phyloP scores from a whole-genome alignment of 2,888 invertebrate genomes.

The Drosophila nigritarsus region DNA sequence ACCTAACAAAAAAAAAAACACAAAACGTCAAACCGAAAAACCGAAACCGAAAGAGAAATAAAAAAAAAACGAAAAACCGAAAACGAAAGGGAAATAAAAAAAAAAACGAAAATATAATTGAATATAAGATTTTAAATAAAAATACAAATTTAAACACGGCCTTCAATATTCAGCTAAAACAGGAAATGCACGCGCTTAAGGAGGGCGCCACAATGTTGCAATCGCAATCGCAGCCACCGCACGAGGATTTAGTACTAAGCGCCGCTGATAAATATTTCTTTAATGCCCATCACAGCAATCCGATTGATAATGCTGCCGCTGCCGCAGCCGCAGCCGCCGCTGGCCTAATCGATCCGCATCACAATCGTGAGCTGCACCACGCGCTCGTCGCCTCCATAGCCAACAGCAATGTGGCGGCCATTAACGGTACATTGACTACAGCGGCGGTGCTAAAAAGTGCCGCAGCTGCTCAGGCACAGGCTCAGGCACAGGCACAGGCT shows the following conservation, averaged over 20 bases:
- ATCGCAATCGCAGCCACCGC: constrained; percentile 53
- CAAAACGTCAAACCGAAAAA: constrained; percentile 8
- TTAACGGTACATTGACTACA: constrained; percentile 83
- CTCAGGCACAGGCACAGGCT: constrained; percentile 75
- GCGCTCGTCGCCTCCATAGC: constrained; percentile 86
- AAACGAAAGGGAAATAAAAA: neutral
- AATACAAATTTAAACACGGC: constrained; percentile 16
- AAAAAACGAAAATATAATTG: neutral
- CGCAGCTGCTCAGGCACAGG: constrained; percentile 72
- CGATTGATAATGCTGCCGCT: constrained; percentile 85
- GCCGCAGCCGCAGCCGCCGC: constrained; percentile 83
- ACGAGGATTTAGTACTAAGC: constrained; percentile 57
- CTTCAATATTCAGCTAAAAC: constrained; percentile 76
- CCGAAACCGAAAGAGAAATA: neutral
- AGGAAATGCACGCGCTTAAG: constrained; percentile 79
- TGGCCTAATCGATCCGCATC: constrained; percentile 83
- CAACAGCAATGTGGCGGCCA: constrained; percentile 84
- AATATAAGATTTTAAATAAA: constrained; percentile 5
- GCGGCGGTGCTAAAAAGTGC: constrained; percentile 82
- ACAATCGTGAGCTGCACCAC: constrained; percentile 84
- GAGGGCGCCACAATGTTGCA: constrained; percentile 80
- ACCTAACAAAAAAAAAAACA: constrained; percentile 9
- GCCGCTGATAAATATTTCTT: constrained; percentile 74
- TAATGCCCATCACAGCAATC: constrained; percentile 86
- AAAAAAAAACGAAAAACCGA: constrained; percentile 1